phyloP scores from a whole-genome alignment of 1,140 invertebrate species.

The Drosophila bocki region DNA sequence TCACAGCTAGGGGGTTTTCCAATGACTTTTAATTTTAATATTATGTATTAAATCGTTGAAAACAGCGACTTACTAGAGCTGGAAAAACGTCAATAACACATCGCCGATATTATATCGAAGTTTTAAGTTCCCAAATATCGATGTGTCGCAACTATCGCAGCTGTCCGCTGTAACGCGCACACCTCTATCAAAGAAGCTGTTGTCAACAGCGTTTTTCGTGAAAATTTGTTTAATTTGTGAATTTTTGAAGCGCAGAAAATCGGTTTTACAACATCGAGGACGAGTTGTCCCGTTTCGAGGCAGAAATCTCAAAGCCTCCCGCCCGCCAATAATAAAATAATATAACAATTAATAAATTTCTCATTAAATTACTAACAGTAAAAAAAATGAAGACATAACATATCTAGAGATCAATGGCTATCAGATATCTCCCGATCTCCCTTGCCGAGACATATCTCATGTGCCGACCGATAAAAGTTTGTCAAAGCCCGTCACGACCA shows the following conservation, averaged over 20 bases:
- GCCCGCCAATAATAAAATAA: conserved; percentile 19
- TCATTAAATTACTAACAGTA: not conserved
- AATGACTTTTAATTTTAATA: conserved; percentile 59
- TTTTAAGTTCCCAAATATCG: not conserved
- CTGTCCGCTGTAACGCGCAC: not conserved
- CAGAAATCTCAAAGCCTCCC: conserved; percentile 90
- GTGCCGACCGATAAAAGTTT: conserved; percentile 35
- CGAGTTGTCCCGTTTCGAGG: conserved; percentile 94
- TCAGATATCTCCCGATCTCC: conserved; percentile 2
- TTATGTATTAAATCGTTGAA: conserved; percentile 55
- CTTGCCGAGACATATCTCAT: conserved; percentile 7
- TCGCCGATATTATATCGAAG: not conserved
- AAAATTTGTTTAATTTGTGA: conserved; percentile 48
- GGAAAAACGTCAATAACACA: not conserved
- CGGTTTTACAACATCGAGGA: conserved; percentile 89
- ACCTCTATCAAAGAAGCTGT: conserved; percentile 44
- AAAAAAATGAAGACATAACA: not conserved
- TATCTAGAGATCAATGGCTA: not conserved
- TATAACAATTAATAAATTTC: not conserved
- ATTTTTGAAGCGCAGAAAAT: not conserved
- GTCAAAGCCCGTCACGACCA: conserved; percentile 43
- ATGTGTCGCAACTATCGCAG: not conserved
- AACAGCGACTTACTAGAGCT: conserved; percentile 30
- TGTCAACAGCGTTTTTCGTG: conserved; percentile 31
- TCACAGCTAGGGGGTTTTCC: conserved; percentile 60